Conservation (phyloP, 2,113 vertebrate genomes). For the Caranx ignobilis region DNA sequence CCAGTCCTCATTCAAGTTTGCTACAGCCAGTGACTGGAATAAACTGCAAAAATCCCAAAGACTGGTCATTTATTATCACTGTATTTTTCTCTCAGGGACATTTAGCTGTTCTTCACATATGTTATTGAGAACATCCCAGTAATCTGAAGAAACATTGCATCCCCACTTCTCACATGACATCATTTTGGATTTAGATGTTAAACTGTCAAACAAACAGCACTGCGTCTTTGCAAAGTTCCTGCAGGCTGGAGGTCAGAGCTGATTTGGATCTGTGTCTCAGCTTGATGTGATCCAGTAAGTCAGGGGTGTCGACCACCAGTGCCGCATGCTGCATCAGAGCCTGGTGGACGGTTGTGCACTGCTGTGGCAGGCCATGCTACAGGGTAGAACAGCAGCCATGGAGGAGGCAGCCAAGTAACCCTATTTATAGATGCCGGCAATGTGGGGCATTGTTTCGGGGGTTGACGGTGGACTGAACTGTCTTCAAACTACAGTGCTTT, state of each 20-base stretch:
- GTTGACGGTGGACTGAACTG: constrained; percentile 34
- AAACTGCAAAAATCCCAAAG: constrained; percentile 18
- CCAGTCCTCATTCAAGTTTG: constrained; percentile 64
- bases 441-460: constrained; percentile 67
- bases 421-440: constrained; percentile 68
- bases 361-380: constrained; percentile 56
- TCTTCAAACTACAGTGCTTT: constrained; percentile 31
- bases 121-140: neutral
- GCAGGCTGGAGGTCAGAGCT: constrained; percentile 36
- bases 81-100: constrained; percentile 17
- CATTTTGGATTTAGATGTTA: neutral
- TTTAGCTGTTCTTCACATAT: constrained; percentile 4
- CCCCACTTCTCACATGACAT: neutral
- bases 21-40: constrained; percentile 44
- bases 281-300: constrained; percentile 65
- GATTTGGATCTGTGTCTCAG: constrained; percentile 32
- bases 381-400: constrained; percentile 44
- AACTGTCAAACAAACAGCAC: neutral
- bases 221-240: constrained; percentile 38
- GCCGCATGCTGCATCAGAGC: constrained; percentile 49
- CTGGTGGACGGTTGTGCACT: constrained; percentile 30
- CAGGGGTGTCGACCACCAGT: constrained; percentile 61
- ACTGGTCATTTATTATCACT: constrained; percentile 6
- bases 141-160: neutral
- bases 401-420: constrained; percentile 55